Evolutionary conservation across 2,113 vertebrate species (phyloP), one percentile per base, ranked within the genome.

Genomic region (Lasiurus cinereus): DNA sequence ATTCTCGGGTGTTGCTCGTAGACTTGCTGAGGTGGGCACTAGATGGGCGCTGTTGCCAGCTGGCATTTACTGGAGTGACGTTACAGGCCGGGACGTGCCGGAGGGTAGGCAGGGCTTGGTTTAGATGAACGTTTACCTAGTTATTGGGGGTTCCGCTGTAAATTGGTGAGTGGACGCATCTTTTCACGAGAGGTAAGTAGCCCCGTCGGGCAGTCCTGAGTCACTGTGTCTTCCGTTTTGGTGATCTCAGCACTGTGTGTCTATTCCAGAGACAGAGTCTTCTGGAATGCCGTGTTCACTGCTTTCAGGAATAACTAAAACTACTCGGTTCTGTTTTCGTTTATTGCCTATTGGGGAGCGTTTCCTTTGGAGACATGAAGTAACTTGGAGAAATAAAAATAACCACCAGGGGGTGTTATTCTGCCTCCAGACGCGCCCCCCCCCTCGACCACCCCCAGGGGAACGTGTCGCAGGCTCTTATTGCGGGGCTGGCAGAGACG

Each of bases 381-480:
- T 87, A 52, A 92, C 83, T 78, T 86, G 10, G 6, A 73, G 48
- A 80, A 83, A 73, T 85, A 46, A 87, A 83, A 94, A 36, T 69
- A 88, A 59, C 83, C 56, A 66, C 39, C 46, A 15, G 39, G 16
- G 18, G 11, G 2, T 82, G 27, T 43, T 48, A 22, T 67, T 89
- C 54, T 94, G 11, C 64, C 27, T 74, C 46, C 22, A 82, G 33
- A 19, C 50, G 39, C n/a, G n/a, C 43, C 22, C 13, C 31, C 9
- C 5, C 29, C 21, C 10, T 70, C 31, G 27, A 33, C n/a, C 50
- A 73, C 56, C 54, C 39, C 43, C 19, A 12, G 48, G 33, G 50
- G 33, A 66, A 9, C 29, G 27, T 54, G 52, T 82, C 33, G 8
- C 13, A 59, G 27, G 2, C n/a, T 85, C 78, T 69, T 46, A 12